Base-by-base conservation (phyloP, 2,888 invertebrate species). In the Hyppa rectilinea region DNA sequence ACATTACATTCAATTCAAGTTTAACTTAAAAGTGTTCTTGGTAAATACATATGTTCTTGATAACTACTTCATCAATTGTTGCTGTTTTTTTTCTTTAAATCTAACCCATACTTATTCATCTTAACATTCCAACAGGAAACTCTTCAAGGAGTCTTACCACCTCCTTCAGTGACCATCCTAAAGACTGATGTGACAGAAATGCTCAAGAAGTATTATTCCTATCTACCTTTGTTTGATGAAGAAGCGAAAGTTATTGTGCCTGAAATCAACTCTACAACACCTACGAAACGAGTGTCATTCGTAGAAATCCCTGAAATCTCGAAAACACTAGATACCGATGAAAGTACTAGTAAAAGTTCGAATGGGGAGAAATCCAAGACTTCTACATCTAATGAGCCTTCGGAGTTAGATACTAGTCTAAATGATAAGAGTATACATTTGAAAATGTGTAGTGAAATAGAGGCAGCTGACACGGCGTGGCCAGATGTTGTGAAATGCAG, bases 111-210 rank as follows among this genome's bases (percentile, higher is more conserved):
- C 14, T 60, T 47, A 56, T 45, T 36, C n/a, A n/a, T 26, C 12
- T 43, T 64, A n/a, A 10, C 7, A n/a, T 55, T 58, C 40, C 52
- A 68, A 72, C 96, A 97, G 89, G 96, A 96, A 87, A 96, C 96
- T 56, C 91, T 98, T 12, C 96, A 96, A 80, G 98, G 98, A 2
- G 96, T 98, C 0, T 95, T 97, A 12, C 98, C 98, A 31, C 98
- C 98, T 14, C 98, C 98, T 0, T 97, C 97, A 34, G 96, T 97
- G 17, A 98, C 98, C 20, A 97, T 96, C 47, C 93, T 97, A 34
- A 97, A 97, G 83, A 95, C 97, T 66, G 97, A 97, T 87, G 96
- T 97, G 29, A 93, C 96, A 36, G 97, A 97, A 87, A 97, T 97
- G 91, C 95, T 98, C 26, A 93, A 96, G 29, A 95, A 94, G 72